Conservation (phyloP, 2,797 vertebrate species). For the Arrhamphus sclerolepis region DNA sequence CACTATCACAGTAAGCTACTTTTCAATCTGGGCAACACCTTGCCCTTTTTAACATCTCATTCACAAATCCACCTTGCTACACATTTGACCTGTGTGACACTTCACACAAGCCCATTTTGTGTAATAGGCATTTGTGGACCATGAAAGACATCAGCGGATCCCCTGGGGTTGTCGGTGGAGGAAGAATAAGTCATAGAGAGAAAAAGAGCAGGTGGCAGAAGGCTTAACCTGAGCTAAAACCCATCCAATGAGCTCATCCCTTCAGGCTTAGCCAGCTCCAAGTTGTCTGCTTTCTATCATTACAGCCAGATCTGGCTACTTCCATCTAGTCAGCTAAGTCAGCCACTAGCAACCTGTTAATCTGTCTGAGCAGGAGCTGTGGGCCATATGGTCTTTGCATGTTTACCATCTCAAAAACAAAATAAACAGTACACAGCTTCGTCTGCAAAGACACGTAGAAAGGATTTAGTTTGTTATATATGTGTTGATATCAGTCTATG, state of each 20-base stretch:
- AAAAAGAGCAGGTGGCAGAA: conserved; percentile 73
- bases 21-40: background rate
- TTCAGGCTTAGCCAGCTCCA: conserved; percentile 58
- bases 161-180: conserved; percentile 7
- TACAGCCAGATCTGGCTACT: conserved; percentile 40
- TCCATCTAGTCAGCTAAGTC: conserved; percentile 27
- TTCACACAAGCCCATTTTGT: conserved; percentile 31
- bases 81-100: conserved; percentile 4
- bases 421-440: conserved; percentile 19
- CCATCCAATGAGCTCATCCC: conserved; percentile 74
- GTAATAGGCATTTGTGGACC: conserved; percentile 39
- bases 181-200: conserved; percentile 16
- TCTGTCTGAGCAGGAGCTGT: conserved; percentile 65
- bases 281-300: conserved; percentile 61
- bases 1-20: too few relatives aligned
- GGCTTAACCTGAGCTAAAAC: conserved; percentile 73
- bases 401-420: conserved; percentile 32
- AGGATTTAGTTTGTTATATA: too few relatives aligned
- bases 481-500: too few relatives aligned
- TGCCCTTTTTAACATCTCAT: conserved; percentile 17
- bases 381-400: conserved; percentile 59
- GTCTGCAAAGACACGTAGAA: conserved; percentile 7
- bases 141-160: conserved; percentile 9
- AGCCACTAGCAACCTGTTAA: conserved; percentile 54
- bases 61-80: conserved; percentile 18